Conservation (phyloP, 2,888 invertebrate genomes). For the Ophion obscuratus region DNA sequence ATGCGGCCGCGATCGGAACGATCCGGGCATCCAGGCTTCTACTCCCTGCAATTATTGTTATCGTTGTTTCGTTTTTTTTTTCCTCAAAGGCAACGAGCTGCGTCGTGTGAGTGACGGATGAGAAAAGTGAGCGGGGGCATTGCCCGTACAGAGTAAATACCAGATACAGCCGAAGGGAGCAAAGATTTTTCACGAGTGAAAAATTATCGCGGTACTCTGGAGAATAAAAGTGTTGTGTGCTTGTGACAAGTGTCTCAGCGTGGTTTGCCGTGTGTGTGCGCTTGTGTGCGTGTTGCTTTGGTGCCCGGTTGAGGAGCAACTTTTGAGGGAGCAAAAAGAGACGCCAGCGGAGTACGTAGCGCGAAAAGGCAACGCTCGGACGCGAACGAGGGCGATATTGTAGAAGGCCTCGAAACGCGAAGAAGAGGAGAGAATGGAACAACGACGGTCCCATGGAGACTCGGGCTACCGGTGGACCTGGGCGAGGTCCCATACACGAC, state of each 20-base stretch:
- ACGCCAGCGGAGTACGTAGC: conserved; percentile 49
- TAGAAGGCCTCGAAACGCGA: conserved; percentile 23
- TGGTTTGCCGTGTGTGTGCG: conserved; percentile 16
- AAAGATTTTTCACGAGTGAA: neutral
- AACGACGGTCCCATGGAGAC: conserved; percentile 61
- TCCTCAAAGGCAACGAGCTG: no score
- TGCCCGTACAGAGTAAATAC: neutral
- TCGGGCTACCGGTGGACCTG: conserved; percentile 64
- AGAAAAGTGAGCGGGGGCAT: neutral
- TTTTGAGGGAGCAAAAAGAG: conserved; percentile 25
- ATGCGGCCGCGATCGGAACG: conserved; percentile 34
- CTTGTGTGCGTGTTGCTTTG: neutral
- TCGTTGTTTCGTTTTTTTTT: no score
- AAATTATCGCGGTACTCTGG: conserved; percentile 8
- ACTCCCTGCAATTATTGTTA: no score
- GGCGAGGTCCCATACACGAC: conserved; percentile 72
- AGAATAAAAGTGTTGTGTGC: conserved; percentile 16
- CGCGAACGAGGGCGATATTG: neutral
- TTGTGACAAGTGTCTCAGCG: conserved; percentile 38
- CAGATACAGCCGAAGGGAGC: neutral
- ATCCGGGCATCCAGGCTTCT: neutral
- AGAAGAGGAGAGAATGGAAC: conserved; percentile 55
- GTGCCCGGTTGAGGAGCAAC: conserved; percentile 22
- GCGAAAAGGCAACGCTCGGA: conserved; percentile 15
- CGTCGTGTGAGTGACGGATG: neutral